A percentile compares a stretch with the other conserved stretches of the same genome.
Evolutionary conservation across 2,888 invertebrate genomes (phyloP).

Genomic region (Herminia tarsipennalis): DNA sequence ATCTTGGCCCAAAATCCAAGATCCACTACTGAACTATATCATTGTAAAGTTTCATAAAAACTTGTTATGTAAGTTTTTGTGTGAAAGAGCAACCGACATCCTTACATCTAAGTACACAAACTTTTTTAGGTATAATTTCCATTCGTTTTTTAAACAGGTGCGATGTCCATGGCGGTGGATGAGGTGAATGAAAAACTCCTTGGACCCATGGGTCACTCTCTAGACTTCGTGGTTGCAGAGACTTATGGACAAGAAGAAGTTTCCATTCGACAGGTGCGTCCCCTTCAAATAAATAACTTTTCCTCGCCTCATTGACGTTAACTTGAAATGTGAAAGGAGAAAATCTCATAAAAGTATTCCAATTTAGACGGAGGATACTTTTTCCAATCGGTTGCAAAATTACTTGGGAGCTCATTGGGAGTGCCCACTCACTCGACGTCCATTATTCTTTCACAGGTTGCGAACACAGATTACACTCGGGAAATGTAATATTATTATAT

Average conservation of each 20-base stretch:
- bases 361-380: conserved; percentile 47
- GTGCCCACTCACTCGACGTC: conserved; percentile 51
- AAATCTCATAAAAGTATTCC: conserved; percentile 46
- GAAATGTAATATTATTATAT: conserved; percentile 37
- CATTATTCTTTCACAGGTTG: conserved; percentile 67
- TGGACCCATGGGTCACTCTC: conserved; percentile 88
- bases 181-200: conserved; percentile 90
- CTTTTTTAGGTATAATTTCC: background rate
- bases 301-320: background rate
- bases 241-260: conserved; percentile 95
- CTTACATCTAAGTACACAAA: too few relatives aligned
- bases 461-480: conserved; percentile 55
- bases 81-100: too few relatives aligned
- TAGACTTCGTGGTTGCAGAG: conserved; percentile 94
- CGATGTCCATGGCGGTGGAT: conserved; percentile 94
- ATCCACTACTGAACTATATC: too few relatives aligned
- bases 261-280: conserved; percentile 89
- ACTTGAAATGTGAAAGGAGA: too few relatives aligned
- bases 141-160: conserved; percentile 84
- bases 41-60: too few relatives aligned
- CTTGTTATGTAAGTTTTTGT: too few relatives aligned
- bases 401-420: conserved; percentile 49
- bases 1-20: too few relatives aligned
- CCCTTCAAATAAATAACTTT: conserved; percentile 7
- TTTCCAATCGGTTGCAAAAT: conserved; percentile 65